Evolutionary conservation across 2,888 invertebrate species (phyloP), one percentile per base, ranked within the genome.

Genomic region (Endomychus coccineus): DNA sequence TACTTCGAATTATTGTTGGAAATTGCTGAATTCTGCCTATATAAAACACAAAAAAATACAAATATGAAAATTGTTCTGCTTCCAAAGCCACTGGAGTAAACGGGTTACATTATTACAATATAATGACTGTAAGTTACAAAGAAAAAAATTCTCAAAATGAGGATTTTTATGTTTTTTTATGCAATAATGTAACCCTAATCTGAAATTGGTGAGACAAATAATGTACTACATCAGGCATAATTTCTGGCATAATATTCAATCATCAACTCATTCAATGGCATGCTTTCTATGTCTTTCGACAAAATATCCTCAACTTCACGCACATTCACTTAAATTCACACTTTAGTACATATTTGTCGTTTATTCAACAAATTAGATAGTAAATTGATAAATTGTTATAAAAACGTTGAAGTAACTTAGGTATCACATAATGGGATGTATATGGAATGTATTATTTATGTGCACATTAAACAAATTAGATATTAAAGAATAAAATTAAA

Each of bases 291-390:
- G 45, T 45, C 43, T 48, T 49, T 34, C 39, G 41, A 46, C 44
- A 44, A 43, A 46, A 42, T 36, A 39, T 42, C 47, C 50, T 36
- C 36, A 44, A 46, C 29, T 35, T 38, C 44, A 41, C 35, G 22
- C 42, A 41, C 31, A 34, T 40, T 43, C 43, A 38, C 31, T 39
- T 46, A 27, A n/a, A 49, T 35, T 39, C 57, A 55, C 45, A 54
- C 53, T 53, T 54, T 59, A 61, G 60, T 55, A 56, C 56, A 55
- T 52, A 55, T 55, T 58, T 59, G 52, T 51, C 57, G n/a, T n/a
- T n/a, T n/a, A n/a, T n/a, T n/a, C n/a, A n/a, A n/a, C n/a, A n/a
- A n/a, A n/a, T n/a, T n/a, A n/a, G n/a, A n/a, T n/a, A n/a, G 37
- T 37, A 46, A 49, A 45, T 43, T 51, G 50, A 48, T 51, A 53